phyloP scores from a whole-genome alignment of 2,888 invertebrate species.

The Phaedon cochleariae region DNA sequence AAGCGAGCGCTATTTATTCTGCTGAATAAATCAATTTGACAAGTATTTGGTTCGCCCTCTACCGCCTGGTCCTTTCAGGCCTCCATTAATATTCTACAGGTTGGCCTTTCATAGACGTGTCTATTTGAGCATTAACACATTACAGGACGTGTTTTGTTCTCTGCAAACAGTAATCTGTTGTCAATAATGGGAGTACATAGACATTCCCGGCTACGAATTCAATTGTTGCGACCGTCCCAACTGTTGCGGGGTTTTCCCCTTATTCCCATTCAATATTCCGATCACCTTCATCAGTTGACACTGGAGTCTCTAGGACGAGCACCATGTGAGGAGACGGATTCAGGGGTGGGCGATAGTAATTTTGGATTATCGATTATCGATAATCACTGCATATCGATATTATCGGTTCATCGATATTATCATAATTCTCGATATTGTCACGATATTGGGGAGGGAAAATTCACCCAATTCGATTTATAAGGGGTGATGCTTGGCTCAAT shows the following conservation, averaged over 20 bases:
- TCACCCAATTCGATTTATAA: too few relatives aligned
- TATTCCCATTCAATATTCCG: conserved; percentile 53
- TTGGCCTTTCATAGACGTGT: conserved; percentile 55
- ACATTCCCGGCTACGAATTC: conserved; percentile 56
- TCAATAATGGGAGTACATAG: conserved; percentile 57
- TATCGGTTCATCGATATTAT: too few relatives aligned
- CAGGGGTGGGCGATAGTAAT: too few relatives aligned
- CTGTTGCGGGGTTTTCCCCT: conserved; percentile 46
- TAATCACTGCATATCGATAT: too few relatives aligned
- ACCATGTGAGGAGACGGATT: too few relatives aligned
- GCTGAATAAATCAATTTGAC: conserved; percentile 39
- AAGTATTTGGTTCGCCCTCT: conserved; percentile 39
- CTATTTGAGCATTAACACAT: conserved; percentile 55
- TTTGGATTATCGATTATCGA: too few relatives aligned
- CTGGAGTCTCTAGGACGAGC: too few relatives aligned
- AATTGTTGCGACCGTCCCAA: conserved; percentile 58
- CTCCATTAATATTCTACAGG: conserved; percentile 60
- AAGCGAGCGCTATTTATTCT: conserved; percentile 27
- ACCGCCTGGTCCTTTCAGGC: conserved; percentile 47
- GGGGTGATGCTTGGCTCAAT: too few relatives aligned
- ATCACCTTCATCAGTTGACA: too few relatives aligned
- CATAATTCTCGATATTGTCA: too few relatives aligned
- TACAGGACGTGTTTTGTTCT: conserved; percentile 59
- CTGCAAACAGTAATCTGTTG: conserved; percentile 58
- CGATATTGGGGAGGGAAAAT: too few relatives aligned